Evolutionary conservation across 2,888 invertebrate species (phyloP).

Genomic region (Bimastos eiseni): DNA sequence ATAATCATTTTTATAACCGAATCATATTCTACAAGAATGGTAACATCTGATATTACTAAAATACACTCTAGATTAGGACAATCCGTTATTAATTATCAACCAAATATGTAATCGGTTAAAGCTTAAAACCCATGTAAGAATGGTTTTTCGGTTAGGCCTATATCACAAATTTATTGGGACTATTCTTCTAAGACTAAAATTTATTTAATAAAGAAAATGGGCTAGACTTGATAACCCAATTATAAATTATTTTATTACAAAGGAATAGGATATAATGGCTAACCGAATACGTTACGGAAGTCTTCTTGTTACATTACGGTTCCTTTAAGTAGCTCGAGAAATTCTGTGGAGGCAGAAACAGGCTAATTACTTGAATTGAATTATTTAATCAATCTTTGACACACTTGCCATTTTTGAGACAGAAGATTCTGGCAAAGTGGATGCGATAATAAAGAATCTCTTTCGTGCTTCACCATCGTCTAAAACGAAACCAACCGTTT

Average conservation of each 20-base stretch:
- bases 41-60: too few species aligned
- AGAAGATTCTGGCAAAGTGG: constrained; percentile 83
- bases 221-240: neutral
- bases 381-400: neutral
- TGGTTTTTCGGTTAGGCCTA: too few species aligned
- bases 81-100: too few species aligned
- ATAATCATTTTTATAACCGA: too few species aligned
- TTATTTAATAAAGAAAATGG: neutral
- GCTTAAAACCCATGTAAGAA: too few species aligned
- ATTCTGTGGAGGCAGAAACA: neutral
- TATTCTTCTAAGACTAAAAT: neutral
- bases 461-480: constrained; percentile 86
- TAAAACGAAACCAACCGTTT: constrained; percentile 58
- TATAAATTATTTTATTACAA: neutral
- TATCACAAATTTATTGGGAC: too few species aligned
- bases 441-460: constrained; percentile 82
- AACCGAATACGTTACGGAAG: neutral
- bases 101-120: too few species aligned
- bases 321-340: neutral
- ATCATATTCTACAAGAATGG: too few species aligned
- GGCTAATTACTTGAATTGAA: neutral
- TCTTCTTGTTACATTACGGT: neutral
- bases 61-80: too few species aligned
- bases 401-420: constrained; percentile 80
- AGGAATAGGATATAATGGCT: neutral